These are phyloP conservation scores for Pterocles gutturalis DNA, from an alignment of 2,113 vertebrate genomes.

Conservation along the genomic window DNA sequence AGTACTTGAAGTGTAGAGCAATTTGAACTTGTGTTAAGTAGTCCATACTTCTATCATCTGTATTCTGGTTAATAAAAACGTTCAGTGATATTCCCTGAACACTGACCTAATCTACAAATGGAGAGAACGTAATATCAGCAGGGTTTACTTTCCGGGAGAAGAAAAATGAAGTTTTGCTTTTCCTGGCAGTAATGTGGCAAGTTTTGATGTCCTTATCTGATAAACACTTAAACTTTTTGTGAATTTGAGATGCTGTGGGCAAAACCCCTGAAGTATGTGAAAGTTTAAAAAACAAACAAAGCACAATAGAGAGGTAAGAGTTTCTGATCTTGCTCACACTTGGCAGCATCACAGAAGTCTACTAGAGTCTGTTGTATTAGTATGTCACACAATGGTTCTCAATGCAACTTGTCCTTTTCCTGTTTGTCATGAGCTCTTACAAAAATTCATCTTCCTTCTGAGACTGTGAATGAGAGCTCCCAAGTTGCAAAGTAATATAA, in stretches of 20 bases:
- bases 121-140: fast-evolving
- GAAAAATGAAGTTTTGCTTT: background rate
- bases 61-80: background rate
- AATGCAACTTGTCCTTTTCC: background rate
- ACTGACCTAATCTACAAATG: background rate
- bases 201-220: background rate
- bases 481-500: background rate
- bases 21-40: background rate
- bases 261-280: background rate
- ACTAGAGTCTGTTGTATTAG: background rate
- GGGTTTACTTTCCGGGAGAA: background rate
- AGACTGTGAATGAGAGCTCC: background rate
- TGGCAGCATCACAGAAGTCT: background rate
- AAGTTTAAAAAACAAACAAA: background rate
- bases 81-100: background rate
- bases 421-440: background rate
- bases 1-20: background rate
- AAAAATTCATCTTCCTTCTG: background rate
- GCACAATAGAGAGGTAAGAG: background rate
- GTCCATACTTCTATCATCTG: background rate
- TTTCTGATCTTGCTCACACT: background rate
- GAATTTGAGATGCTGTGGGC: background rate
- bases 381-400: background rate
- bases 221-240: background rate
- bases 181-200: background rate